Evolutionary conservation across 2,797 vertebrate species (phyloP).

Genomic region (Myotis myotis): DNA sequence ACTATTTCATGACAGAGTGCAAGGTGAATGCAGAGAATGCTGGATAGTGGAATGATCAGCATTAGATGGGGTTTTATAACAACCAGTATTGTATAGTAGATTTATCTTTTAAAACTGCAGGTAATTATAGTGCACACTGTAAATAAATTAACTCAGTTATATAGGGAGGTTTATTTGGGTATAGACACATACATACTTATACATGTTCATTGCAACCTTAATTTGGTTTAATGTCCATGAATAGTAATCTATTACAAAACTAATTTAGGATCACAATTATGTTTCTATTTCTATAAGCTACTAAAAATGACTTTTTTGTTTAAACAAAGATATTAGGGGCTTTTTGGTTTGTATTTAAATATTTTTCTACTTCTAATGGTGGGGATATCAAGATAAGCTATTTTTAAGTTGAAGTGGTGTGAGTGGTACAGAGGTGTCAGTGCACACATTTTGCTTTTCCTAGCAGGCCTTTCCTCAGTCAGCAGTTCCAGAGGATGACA

Average conservation of each 20-base stretch:
- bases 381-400: background rate
- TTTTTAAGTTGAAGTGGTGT: background rate
- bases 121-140: background rate
- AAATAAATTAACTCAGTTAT: background rate
- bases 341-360: background rate
- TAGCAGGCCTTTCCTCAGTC: background rate
- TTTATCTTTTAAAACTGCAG: background rate
- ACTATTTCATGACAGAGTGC: background rate
- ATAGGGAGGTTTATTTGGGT: background rate
- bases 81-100: background rate
- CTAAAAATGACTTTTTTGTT: background rate
- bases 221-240: conserved; percentile 22
- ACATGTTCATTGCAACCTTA: background rate
- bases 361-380: background rate
- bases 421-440: background rate
- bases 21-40: background rate
- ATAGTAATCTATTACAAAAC: background rate
- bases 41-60: background rate
- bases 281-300: background rate
- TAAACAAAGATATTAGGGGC: background rate
- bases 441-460: background rate
- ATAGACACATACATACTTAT: background rate
- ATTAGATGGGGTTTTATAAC: background rate
- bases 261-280: background rate
- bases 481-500: background rate